Conservation (phyloP, 2,113 vertebrate species). For the Gallinago undulata region DNA sequence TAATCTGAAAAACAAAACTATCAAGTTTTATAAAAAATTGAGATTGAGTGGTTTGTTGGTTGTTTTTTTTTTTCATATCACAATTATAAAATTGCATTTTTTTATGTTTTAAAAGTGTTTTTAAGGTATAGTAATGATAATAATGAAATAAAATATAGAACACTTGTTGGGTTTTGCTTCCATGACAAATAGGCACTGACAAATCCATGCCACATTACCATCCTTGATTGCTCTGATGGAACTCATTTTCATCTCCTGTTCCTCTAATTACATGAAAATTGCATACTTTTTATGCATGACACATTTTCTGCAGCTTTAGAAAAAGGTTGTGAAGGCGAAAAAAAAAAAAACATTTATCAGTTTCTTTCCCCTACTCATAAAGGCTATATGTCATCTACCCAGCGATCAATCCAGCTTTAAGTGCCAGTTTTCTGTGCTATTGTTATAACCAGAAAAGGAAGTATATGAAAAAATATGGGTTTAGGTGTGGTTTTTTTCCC, state of each 20-base stretch:
- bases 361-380: conserved; percentile 63
- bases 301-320: conserved; percentile 79
- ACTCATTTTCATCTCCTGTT: conserved; percentile 83
- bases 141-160: conserved; percentile 70
- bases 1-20: neutral
- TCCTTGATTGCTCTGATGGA: conserved; percentile 83
- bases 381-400: conserved; percentile 68
- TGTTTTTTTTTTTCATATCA: neutral
- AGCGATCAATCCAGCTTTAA: conserved; percentile 71
- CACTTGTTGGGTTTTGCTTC: conserved; percentile 75
- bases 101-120: neutral
- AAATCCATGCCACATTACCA: conserved; percentile 80
- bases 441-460: conserved; percentile 67
- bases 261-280: conserved; percentile 85
- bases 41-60: neutral
- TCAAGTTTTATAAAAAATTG: neutral
- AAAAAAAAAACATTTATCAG: conserved; percentile 70
- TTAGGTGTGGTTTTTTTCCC: neutral
- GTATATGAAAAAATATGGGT: conserved; percentile 27
- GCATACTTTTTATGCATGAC: conserved; percentile 83
- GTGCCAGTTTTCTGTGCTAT: conserved; percentile 62
- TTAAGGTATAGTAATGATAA: neutral
- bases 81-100: conserved; percentile 13
- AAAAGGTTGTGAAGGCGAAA: conserved; percentile 74
- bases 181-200: conserved; percentile 79